Base-by-base conservation (phyloP, 2,113 vertebrate genomes). In the Seriola aureovittata region DNA sequence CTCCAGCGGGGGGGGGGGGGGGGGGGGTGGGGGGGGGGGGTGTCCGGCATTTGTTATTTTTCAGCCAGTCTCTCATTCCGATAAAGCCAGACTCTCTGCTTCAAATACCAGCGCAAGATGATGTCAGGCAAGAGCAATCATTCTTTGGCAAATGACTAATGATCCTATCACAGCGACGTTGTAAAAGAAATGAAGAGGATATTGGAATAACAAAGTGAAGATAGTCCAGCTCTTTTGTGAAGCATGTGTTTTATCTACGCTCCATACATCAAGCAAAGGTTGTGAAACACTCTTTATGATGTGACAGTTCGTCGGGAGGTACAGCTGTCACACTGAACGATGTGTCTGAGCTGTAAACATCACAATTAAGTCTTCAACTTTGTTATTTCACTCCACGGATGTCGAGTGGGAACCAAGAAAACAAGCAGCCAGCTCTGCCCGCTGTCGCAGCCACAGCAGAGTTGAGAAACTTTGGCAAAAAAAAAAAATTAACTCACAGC, bases 141-240 rank as follows among this genome's bases (percentile, higher is more conserved):
- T 52, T 90, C 86, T 84, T 57, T 48, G 81, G 67, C 72, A 74
- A 87, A 87, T 91, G 92, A 92, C 82, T 89, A 89, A 91, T 93
- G 85, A 87, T 88, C 54, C 90, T 55, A 87, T 91, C 87, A 89
- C 42, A 23, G 40, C 52, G 71, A 84, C 14, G 23, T 77, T 63
- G 78, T 64, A 68, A 82, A 88, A 86, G 72, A 84, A 88, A 88
- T 88, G 71, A 90, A 78, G 85, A 93, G 89, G 84, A 86, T 87
- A 81, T 84, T 84, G 87, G 75, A 84, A 87, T 88, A 91, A 89
- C 84, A 90, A 75, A 89, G 86, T 86, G 81, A 74, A 85, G 84
- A 88, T 84, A 84, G 81, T 69, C 80, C 34, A 19, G 59, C 65
- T 71, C 82, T 86, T 81, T 67, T 80, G 80, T 75, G 72, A 81